Evolutionary conservation across 1,140 invertebrate species (phyloP).

Genomic region (Carcinoscorpius rotundicauda): DNA sequence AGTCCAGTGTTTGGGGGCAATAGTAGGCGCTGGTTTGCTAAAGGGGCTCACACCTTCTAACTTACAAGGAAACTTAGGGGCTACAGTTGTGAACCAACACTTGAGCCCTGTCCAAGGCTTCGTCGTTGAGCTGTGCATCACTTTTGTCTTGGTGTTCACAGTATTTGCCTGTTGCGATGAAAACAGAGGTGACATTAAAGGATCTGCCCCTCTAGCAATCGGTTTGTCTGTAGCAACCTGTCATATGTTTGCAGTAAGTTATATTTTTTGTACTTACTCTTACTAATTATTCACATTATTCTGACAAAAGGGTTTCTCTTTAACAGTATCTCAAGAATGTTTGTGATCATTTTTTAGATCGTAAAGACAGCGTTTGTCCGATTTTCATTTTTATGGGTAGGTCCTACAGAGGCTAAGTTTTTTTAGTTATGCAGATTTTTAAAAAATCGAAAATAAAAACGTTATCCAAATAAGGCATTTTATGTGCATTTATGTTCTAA

Average conservation of each 20-base stretch:
- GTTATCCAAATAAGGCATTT: too few species aligned
- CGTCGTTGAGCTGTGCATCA: conserved; percentile 69
- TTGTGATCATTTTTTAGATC: background rate
- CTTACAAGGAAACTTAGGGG: conserved; percentile 39
- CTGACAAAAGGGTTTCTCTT: too few species aligned
- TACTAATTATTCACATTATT: conserved; percentile 54
- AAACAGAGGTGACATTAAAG: conserved; percentile 57
- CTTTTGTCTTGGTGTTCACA: conserved; percentile 73
- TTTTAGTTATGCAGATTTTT: too few species aligned
- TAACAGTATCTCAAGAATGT: too few species aligned
- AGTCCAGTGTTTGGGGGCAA: conserved; percentile 61
- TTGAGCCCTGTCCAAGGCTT: conserved; percentile 54
- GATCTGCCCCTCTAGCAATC: conserved; percentile 69
- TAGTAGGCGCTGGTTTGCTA: conserved; percentile 34
- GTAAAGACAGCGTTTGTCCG: too few species aligned
- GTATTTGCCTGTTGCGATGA: conserved; percentile 75
- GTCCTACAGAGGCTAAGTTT: too few species aligned
- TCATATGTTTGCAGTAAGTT: conserved; percentile 68
- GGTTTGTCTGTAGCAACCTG: conserved; percentile 71
- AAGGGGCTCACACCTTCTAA: conserved; percentile 36
- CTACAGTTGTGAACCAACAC: conserved; percentile 38
- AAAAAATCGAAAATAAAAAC: too few species aligned
- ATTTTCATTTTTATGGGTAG: conserved; percentile 35
- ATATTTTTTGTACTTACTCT: conserved; percentile 24
- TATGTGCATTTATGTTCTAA: too few species aligned